Evolutionary conservation across 2,113 vertebrate species (phyloP).

Genomic region (Boulengeromyrus knoepffleri): DNA sequence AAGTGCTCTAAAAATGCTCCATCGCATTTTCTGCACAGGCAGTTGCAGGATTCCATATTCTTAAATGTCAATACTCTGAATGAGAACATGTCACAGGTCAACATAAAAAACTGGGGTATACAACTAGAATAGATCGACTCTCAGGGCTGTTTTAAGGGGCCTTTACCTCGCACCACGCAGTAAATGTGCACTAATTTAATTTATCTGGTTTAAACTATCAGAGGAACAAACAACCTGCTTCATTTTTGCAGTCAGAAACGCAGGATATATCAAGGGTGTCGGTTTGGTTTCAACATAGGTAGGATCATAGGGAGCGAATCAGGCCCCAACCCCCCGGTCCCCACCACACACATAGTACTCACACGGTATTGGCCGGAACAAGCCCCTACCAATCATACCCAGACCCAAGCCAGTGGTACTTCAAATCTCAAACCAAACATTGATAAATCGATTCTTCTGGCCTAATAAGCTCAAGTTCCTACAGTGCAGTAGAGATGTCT

Average conservation of each 20-base stretch:
- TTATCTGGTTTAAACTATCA: not conserved
- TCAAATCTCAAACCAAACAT: not conserved
- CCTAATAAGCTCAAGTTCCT: not conserved
- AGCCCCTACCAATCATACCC: not conserved
- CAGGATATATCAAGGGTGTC: not conserved
- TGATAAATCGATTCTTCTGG: not conserved
- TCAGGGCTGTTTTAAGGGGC: not conserved
- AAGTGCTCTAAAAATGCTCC: conserved; percentile 45
- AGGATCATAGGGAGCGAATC: no score
- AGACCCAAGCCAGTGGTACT: not conserved
- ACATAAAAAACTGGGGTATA: not conserved
- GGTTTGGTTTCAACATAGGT: not conserved
- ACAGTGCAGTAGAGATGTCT: not conserved
- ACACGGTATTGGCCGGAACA: not conserved
- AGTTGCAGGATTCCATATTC: conserved; percentile 38
- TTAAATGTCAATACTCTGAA: conserved; percentile 36
- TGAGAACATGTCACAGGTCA: conserved; percentile 24
- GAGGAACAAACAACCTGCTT: not conserved
- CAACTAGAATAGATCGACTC: not conserved
- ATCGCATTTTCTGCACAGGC: conserved; percentile 37
- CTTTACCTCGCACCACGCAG: not conserved
- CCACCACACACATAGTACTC: not conserved
- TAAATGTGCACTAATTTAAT: not conserved
- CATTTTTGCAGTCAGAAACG: not conserved
- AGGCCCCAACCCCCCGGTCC: no score